phyloP scores from a whole-genome alignment of 2,888 invertebrate genomes.

The Dicyrtomina minuta region DNA sequence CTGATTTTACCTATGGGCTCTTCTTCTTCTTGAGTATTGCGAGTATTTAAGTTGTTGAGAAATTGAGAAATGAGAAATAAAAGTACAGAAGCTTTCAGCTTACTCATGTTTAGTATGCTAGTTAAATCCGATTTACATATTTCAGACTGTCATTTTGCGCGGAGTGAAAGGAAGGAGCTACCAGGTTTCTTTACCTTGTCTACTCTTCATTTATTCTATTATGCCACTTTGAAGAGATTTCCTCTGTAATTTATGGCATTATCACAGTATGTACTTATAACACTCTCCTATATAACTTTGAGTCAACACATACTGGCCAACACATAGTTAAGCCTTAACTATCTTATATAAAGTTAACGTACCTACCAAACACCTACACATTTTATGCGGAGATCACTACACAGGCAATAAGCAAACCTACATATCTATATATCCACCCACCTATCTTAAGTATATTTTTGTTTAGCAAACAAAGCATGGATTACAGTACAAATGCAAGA shows the following conservation, averaged over 20 bases:
- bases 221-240: conserved; percentile 30
- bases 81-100: conserved; percentile 7
- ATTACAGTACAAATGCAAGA: not conserved
- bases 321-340: no score
- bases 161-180: conserved; percentile 35
- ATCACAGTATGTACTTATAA: not conserved
- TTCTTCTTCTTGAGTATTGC: no score
- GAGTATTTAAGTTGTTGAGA: no score
- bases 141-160: conserved; percentile 33
- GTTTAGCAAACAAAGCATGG: not conserved
- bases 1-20: no score
- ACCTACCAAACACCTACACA: no score
- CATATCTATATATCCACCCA: not conserved
- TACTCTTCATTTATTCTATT: conserved; percentile 23
- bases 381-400: no score
- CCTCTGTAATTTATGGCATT: conserved; percentile 26
- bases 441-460: not conserved
- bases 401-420: no score
- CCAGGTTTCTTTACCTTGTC: conserved; percentile 22
- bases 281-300: no score
- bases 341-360: no score
- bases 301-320: no score
- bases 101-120: conserved; percentile 27
- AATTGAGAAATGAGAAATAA: not conserved
- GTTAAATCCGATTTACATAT: conserved; percentile 34